These are phyloP conservation scores for Linyphia triangularis DNA, from an alignment of 2,888 invertebrate species.

Conservation along the genomic window DNA sequence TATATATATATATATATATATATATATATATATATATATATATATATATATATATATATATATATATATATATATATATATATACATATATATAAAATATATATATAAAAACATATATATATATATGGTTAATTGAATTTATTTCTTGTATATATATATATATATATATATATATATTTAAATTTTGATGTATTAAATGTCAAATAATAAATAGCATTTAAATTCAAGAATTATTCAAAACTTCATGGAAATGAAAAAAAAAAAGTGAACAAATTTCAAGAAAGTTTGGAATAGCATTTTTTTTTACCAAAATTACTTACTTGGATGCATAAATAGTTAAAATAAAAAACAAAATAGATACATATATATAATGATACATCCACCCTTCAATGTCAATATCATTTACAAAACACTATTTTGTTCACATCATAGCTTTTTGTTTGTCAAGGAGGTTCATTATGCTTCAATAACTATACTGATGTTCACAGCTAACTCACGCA, in stretches of 20 bases:
- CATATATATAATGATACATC: too few species aligned
- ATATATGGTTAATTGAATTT: background rate
- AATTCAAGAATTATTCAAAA: too few species aligned
- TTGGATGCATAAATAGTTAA: too few species aligned
- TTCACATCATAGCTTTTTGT: background rate
- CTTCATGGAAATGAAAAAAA: too few species aligned
- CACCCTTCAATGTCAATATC: background rate
- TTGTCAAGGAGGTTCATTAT: background rate
- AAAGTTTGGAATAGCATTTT: too few species aligned
- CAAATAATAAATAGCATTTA: too few species aligned
- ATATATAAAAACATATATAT: conserved; percentile 10
- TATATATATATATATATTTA: background rate
- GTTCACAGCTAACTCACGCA: background rate
- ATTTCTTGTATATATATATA: background rate
- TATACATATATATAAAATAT: conserved; percentile 12
- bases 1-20: conserved; percentile 4
- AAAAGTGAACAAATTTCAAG: too few species aligned
- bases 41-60: conserved; percentile 9
- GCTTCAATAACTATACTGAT: background rate
- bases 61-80: conserved; percentile 9
- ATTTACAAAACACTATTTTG: background rate
- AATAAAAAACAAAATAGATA: too few species aligned
- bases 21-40: conserved; percentile 9
- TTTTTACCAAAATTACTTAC: too few species aligned
- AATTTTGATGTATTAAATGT: background rate